Base-by-base conservation (phyloP, 2,797 vertebrate genomes). In the Coranthus polyacanthus region DNA sequence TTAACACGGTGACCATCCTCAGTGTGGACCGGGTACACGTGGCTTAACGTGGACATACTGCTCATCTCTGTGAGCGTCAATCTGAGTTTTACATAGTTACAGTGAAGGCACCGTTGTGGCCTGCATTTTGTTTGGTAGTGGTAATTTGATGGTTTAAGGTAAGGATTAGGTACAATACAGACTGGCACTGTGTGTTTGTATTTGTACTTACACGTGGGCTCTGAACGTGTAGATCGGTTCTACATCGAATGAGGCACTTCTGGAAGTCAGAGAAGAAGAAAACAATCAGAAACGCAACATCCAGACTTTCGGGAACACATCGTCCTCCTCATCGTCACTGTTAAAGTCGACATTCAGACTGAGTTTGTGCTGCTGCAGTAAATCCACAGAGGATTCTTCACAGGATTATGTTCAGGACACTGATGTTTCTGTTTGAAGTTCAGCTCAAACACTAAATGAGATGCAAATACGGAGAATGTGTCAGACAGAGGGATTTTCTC, bases 191-290 rank as follows among this genome's bases (percentile, higher is more conserved):
- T 24, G 22, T 15, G 10, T 22, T 10, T 42, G 29, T 47, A 55
- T 59, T 37, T 55, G 58, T 78, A 96, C 98, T 91, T 94, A 99
- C 98, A 94, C 91, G 63, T 99, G 97, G 68, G 95, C 97, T 94
- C 97, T 96, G 93, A 99, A 99, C 2, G 97, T 99, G 89, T 99
- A 99, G 92, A 99, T 94, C 32, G 98, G 98, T 83, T 99, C 98
- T 94, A 99, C 98, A 82, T 99, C 98, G 85, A 98, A 96, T 77
- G 97, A 99, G 95, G 98, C 96, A 97, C 96, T 98, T 97, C 97
- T 99, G 80, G 47, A 94, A 83, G 54, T 68, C 37, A 71, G 17
- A 26, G 1, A 38, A n/a, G 52, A 16, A 63, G 18, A 56, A 15
- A 57, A 21, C 3, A 41, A 16, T 32, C 34, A 63, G 13, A 34